Percentiles rank a stretch among this genome's conserved stretches.
These are phyloP conservation scores for Ostrea edulis DNA, from an alignment of 1,140 invertebrate species.

Conservation along the genomic window DNA sequence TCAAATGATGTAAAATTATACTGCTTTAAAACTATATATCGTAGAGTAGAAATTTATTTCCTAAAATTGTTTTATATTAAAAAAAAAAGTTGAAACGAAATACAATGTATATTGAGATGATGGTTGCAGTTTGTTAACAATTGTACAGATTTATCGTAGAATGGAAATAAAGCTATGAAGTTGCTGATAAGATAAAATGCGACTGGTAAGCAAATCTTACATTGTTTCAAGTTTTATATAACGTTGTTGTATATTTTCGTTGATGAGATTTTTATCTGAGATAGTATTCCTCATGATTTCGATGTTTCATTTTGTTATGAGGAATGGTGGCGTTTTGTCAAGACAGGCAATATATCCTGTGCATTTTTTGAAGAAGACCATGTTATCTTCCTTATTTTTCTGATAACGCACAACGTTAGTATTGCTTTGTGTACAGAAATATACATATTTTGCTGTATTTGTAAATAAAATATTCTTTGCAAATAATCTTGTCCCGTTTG, in stretches of 20 bases:
- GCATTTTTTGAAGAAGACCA: not conserved
- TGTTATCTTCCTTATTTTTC: not conserved
- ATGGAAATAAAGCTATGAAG: not conserved
- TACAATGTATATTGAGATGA: no score
- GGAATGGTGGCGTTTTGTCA: not conserved
- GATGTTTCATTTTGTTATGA: not conserved
- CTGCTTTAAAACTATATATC: not conserved
- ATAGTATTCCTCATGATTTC: conserved; percentile 11
- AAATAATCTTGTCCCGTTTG: not conserved
- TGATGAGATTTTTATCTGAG: not conserved
- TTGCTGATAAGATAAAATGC: not conserved
- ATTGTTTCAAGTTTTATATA: not conserved
- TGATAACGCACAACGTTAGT: conserved; percentile 24
- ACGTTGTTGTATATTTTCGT: not conserved
- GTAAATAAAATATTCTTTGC: conserved; percentile 34
- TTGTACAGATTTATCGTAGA: not conserved
- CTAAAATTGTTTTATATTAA: not conserved
- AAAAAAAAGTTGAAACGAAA: no score
- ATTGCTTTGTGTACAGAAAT: conserved; percentile 10
- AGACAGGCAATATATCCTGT: not conserved
- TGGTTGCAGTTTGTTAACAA: not conserved
- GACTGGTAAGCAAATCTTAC: not conserved
- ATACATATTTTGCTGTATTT: conserved; percentile 7
- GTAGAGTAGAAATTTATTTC: not conserved
- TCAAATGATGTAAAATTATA: not conserved